phyloP scores from a whole-genome alignment of 2,797 vertebrate species.

The Sebastes hubbsi region DNA sequence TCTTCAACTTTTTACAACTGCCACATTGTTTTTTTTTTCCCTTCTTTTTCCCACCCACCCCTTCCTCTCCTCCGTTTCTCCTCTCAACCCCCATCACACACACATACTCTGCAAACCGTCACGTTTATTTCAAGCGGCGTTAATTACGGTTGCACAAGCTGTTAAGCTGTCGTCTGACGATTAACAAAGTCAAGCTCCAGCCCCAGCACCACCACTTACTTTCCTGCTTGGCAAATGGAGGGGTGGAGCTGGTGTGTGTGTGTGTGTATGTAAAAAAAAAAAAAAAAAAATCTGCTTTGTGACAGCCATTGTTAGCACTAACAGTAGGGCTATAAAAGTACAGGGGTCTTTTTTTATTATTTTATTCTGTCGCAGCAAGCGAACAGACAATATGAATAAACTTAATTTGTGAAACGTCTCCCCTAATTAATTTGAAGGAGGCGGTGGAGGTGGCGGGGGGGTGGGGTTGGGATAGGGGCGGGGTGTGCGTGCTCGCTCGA shows the following conservation, averaged over 20 bases:
- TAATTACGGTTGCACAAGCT: conserved; percentile 83
- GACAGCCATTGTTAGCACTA: conserved; percentile 78
- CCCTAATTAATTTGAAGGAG: conserved; percentile 78
- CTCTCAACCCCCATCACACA: neutral
- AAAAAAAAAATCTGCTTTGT: conserved; percentile 57
- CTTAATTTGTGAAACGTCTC: conserved; percentile 78
- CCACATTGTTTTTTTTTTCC: conserved; percentile 34
- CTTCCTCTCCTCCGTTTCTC: neutral
- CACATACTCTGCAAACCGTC: conserved; percentile 44
- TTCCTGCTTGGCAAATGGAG: conserved; percentile 67
- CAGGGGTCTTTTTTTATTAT: conserved; percentile 58
- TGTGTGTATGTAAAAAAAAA: neutral
- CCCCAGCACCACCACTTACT: conserved; percentile 68
- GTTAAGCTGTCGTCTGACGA: conserved; percentile 82
- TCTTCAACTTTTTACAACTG: conserved; percentile 67
- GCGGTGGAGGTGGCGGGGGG: neutral
- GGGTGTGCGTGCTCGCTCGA: conserved; percentile 24
- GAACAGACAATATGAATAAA: conserved; percentile 75
- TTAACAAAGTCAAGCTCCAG: conserved; percentile 82
- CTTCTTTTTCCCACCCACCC: neutral
- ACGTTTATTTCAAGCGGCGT: conserved; percentile 78
- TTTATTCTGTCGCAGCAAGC: conserved; percentile 55
- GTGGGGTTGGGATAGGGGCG: neutral
- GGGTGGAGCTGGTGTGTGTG: conserved; percentile 41
- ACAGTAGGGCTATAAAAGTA: conserved; percentile 69